Evolutionary conservation across 2,113 vertebrate species (phyloP), one percentile per base, ranked within the genome.

Genomic region (Gila orcuttii): DNA sequence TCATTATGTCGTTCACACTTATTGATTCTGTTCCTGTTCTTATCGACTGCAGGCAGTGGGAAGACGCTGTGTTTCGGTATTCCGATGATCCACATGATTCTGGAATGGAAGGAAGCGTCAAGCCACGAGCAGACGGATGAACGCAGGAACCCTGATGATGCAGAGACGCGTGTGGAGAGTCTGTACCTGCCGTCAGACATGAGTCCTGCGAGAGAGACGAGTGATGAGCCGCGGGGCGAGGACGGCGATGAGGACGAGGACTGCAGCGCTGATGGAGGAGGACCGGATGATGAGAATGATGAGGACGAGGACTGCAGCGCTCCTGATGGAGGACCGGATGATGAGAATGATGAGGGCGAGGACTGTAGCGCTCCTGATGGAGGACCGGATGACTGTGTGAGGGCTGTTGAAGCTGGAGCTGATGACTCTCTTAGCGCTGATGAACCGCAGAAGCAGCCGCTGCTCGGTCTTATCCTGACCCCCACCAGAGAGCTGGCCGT

Each of bases 41-140:
- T 50, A 83, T 62, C 2, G 80, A 77, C 5, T 73, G 33, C 90
- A 99, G 98, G 97, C 92, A 99, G 98, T 0, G 98, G 98, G 15
- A 99, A 99, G 92, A 99, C 98, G 0, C 94, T 99, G 77, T 97
- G 97, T 79, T 99, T 99, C 90, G 97, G 96, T 64, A 99, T 99
- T 90, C 98, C 98, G 1, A 96, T 99, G 95, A 98, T 99, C 90
- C 96, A 99, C 66, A 89, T 93, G 57, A 96, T 99, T 90, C 91
- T 99, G 83, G 95, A 96, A 89, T 97, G 97, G 97, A 96, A 93
- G 86, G 91, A 93, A 68, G 47, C 89, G 4, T 13, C 88, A 19
- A 3, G 89, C 88, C 90, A 91, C 2, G 21, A 57, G 68, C 62
- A 3, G 36, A 39, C n/a, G 19, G 76, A 74, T 3, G 80, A 45